A percentile compares a stretch with the other conserved stretches of the same genome.
Conservation (phyloP, 2,888 invertebrate species). For the Aelia acuminata region DNA sequence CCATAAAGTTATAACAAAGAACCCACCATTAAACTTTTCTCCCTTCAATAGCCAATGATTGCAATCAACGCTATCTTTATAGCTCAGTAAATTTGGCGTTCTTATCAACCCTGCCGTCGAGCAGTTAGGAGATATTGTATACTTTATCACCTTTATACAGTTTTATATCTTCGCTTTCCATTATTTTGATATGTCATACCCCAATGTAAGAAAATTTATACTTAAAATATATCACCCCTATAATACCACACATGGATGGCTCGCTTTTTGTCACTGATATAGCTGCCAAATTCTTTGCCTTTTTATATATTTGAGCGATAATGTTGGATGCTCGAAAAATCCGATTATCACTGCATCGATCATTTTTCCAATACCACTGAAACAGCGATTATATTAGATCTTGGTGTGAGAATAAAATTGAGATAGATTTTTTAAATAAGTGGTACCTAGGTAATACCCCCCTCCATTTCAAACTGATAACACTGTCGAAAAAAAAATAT, state of each 20-base stretch:
- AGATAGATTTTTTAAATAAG: too few relatives aligned
- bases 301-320: too few relatives aligned
- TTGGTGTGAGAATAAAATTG: too few relatives aligned
- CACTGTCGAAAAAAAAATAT: too few relatives aligned
- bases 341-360: too few relatives aligned
- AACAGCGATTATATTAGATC: too few relatives aligned
- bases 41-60: constrained; percentile 24
- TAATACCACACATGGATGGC: not conserved
- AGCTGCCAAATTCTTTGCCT: too few relatives aligned
- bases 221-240: not conserved
- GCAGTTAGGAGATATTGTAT: not conserved
- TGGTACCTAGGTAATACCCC: too few relatives aligned
- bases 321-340: too few relatives aligned
- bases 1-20: constrained; percentile 25
- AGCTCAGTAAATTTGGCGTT: constrained; percentile 1
- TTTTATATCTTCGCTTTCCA: not conserved
- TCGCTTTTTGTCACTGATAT: too few relatives aligned
- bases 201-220: not conserved
- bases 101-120: not conserved
- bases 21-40: constrained; percentile 26
- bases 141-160: constrained; percentile 18
- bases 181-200: not conserved
- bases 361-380: too few relatives aligned
- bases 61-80: constrained; percentile 25
- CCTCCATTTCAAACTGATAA: too few relatives aligned